Base-by-base conservation (phyloP, 2,797 vertebrate genomes). In the Schizopygopsis pylzovi region DNA sequence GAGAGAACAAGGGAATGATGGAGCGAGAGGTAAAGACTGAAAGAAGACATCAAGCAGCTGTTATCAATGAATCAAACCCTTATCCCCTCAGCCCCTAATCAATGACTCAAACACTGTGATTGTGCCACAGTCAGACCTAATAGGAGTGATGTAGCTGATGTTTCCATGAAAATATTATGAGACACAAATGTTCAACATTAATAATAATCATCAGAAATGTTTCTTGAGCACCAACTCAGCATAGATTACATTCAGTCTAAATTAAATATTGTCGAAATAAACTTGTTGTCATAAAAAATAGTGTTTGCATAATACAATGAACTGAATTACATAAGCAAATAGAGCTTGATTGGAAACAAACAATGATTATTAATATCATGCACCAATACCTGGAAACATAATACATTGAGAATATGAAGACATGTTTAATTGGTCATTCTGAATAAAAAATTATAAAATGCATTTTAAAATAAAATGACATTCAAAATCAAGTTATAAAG, bases 11-110 rank as follows among this genome's bases (percentile, higher is more conserved):
- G 88, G 86, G 83, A 79, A 87, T 84, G 70, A 91, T 86, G 81
- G 86, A 76, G 52, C 37, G 22, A 56, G 76, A 72, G 65, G 47
- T 11, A 28, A 33, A 80, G 11, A 67, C 4, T 68, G 16, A 79
- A 45, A 68, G 70, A 70, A 76, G n/a, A 85, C 76, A 73, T 63
- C 63, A 59, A 82, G 68, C 72, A 52, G 81, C 68, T 82, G 68
- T 68, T 59, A 71, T 89, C 93, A 95, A 92, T 90, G 91, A 89
- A 88, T 90, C 90, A 83, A 83, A 87, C 90, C 33, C 33, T 33
- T 33, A 33, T n/a, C 0, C 33, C 90, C 89, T 90, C 90, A 90
- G 89, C 91, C 90, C 92, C 87, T 94, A 94, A 95, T 95, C 93
- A 95, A 92, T 90, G 91, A 89, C 88, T 89, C 90, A 83, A 83